Percentiles rank a stretch among this genome's conserved stretches.
These are phyloP conservation scores for Diglossa cyanea DNA, from an alignment of 2,797 vertebrate species.

Conservation along the genomic window DNA sequence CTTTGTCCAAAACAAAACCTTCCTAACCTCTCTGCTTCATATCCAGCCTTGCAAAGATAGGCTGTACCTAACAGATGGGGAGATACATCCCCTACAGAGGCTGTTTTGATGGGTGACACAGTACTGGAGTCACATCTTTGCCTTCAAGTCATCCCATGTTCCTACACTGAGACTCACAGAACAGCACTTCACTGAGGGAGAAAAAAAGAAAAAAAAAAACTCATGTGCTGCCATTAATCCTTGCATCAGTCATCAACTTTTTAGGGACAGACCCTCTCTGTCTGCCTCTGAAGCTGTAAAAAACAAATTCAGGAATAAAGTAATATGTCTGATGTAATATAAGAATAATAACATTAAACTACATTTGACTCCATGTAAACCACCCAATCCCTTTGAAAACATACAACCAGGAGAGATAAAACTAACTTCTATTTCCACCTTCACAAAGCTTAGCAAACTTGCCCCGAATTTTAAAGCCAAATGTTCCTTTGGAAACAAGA, in stretches of 20 bases:
- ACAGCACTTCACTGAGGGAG: background rate
- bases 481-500: background rate
- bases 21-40: background rate
- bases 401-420: background rate
- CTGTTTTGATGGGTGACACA: background rate
- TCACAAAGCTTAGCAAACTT: background rate
- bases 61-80: background rate
- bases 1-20: background rate
- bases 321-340: background rate
- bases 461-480: background rate
- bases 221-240: background rate
- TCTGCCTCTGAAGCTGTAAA: background rate
- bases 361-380: background rate
- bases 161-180: background rate
- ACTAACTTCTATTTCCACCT: background rate
- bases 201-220: background rate
- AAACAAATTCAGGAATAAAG: background rate
- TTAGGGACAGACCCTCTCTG: background rate
- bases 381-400: background rate
- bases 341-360: background rate
- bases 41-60: background rate
- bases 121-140: background rate
- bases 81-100: background rate
- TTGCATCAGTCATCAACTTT: background rate
- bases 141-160: background rate